These are phyloP conservation scores for Threskiornis aethiopicus DNA, from an alignment of 2,797 vertebrate genomes.

Conservation along the genomic window DNA sequence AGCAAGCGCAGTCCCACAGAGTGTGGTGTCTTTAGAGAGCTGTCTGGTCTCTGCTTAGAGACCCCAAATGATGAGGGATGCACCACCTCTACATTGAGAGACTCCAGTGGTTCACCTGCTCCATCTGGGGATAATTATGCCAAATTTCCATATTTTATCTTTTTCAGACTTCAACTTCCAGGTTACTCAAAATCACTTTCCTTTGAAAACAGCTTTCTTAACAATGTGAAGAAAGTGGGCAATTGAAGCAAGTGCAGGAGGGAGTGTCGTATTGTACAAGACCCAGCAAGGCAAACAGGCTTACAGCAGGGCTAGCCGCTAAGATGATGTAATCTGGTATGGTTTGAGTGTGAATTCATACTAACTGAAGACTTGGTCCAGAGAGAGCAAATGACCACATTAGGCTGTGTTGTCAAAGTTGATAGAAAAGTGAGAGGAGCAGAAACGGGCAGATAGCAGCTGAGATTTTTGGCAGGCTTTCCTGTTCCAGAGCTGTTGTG, in stretches of 20 bases:
- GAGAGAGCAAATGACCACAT: not conserved
- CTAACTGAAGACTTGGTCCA: not conserved
- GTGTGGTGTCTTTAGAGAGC: not conserved
- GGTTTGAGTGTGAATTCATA: not conserved
- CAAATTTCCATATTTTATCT: not conserved
- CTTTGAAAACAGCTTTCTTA: not conserved
- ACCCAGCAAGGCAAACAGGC: not conserved
- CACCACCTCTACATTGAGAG: not conserved
- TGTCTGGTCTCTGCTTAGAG: not conserved
- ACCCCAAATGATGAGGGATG: not conserved
- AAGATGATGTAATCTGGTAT: not conserved
- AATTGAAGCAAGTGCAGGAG: not conserved
- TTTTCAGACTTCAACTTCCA: not conserved
- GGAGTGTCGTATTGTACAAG: not conserved
- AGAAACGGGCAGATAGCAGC: not conserved
- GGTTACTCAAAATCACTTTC: not conserved
- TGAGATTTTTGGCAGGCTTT: not conserved
- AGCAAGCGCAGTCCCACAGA: rapidly evolving
- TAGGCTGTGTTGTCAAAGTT: not conserved
- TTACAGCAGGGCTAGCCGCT: not conserved
- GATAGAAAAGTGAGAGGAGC: not conserved
- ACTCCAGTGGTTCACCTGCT: not conserved
- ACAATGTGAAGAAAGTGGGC: not conserved
- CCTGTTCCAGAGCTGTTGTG: not conserved
- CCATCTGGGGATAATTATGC: not conserved